Conservation (phyloP, 2,113 vertebrate species). For the Eulacestoma nigropectus region DNA sequence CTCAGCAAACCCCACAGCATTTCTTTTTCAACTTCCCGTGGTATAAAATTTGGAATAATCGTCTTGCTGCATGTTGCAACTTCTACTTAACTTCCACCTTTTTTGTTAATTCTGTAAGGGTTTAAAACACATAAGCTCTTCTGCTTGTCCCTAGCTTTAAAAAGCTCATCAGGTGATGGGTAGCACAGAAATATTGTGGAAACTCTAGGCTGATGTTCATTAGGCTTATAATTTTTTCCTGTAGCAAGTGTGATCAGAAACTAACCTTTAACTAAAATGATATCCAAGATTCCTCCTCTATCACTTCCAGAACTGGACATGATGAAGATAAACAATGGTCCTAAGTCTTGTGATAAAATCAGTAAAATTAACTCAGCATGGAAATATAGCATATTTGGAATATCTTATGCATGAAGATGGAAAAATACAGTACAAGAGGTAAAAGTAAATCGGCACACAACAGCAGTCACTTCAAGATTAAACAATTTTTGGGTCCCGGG, state of each 20-base stretch:
- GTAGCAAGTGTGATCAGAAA: not conserved
- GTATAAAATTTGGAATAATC: not conserved
- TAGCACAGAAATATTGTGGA: not conserved
- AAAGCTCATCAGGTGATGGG: not conserved
- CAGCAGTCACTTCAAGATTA: not conserved
- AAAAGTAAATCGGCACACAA: not conserved
- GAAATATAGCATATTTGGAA: not conserved
- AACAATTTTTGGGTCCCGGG: not conserved
- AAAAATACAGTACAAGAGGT: not conserved
- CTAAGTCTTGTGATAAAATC: not conserved
- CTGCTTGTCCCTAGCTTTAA: not conserved
- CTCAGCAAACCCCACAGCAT: not conserved
- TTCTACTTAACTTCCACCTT: not conserved
- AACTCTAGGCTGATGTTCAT: not conserved
- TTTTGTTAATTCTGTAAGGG: not conserved
- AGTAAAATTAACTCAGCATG: not conserved
- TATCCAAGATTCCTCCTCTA: not conserved
- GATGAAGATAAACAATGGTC: not conserved
- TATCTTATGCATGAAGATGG: not conserved
- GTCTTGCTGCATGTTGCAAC: not conserved
- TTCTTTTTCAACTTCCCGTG: not conserved
- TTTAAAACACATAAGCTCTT: not conserved
- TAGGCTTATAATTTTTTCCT: not conserved
- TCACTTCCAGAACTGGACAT: not conserved
- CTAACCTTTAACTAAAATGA: not conserved